phyloP scores from a whole-genome alignment of 2,113 vertebrate genomes.

The Siniperca chuatsi region DNA sequence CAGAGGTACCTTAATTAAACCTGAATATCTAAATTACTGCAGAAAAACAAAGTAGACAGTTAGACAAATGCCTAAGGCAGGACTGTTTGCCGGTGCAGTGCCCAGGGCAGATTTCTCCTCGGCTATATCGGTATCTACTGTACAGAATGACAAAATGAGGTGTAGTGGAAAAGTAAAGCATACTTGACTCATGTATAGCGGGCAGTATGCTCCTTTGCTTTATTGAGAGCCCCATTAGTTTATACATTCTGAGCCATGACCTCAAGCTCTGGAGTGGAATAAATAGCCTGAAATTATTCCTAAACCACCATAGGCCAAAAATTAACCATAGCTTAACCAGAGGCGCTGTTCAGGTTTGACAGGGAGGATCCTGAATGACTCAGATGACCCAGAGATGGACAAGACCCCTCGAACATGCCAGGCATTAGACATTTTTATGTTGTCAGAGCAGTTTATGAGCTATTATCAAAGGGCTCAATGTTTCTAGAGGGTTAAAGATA shows the following conservation, averaged over 20 bases:
- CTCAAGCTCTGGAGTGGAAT: conserved; percentile 41
- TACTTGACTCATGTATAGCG: conserved; percentile 35
- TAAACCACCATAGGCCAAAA: conserved; percentile 26
- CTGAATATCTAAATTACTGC: conserved; percentile 69
- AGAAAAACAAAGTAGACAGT: conserved; percentile 71
- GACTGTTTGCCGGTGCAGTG: conserved; percentile 43
- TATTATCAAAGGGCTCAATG: neutral
- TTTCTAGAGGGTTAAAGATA: neutral
- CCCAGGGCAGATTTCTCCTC: conserved; percentile 51
- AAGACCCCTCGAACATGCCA: neutral
- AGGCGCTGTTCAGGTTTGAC: conserved; percentile 6
- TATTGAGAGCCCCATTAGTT: conserved; percentile 53
- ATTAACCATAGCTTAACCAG: conserved; percentile 31
- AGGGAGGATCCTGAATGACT: conserved; percentile 9
- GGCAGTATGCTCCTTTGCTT: conserved; percentile 37
- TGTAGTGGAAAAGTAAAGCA: conserved; percentile 43
- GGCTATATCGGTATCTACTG: conserved; percentile 14
- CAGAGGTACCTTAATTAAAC: conserved; percentile 78
- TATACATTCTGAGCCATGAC: conserved; percentile 48
- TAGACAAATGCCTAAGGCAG: conserved; percentile 72
- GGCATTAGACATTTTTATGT: neutral
- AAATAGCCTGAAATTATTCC: conserved; percentile 54
- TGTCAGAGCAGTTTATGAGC: neutral
- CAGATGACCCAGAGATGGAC: conserved; percentile 20
- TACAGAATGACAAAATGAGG: conserved; percentile 55